Base-by-base conservation (phyloP, 2,888 invertebrate genomes). In the Abrostola triplasia region DNA sequence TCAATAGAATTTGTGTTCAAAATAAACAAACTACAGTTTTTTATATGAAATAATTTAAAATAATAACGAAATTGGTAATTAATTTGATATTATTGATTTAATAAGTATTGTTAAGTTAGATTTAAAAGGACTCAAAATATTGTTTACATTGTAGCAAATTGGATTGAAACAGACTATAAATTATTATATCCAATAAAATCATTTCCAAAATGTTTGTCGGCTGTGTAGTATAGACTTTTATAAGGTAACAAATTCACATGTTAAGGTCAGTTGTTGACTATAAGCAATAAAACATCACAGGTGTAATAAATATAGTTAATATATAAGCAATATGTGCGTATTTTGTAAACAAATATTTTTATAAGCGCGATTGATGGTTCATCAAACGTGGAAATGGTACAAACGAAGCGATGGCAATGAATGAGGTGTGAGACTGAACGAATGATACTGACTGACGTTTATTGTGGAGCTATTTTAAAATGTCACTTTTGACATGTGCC, bases 171-270 rank as follows among this genome's bases (percentile, higher is more conserved):
- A 24, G 24, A 24, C 24, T 24, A 47, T 47, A 38, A 35, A 42
- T 24, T 38, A 50, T 47, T 47, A 24, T 51, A 48, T 41, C 36
- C 37, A 59, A 54, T 49, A 58, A 41, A 59, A 62, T 67, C 9
- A 65, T 66, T 79, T 74, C 70, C 75, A 84, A 79, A 81, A 79
- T 66, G 60, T 79, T 56, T 73, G 64, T 74, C 70, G 85, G 86
- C 85, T 85, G 85, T 84, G 84, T 86, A 74, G 66, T 53, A 72
- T 69, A 71, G 64, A 68, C 51, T 67, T 49, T 38, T 51, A 53
- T 66, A 57, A 58, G 58, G 38, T 59, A 55, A 65, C 52, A 59
- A 55, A 47, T 47, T 59, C 59, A 55, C 12, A 10, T 44, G 36
- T n/a, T 59, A 51, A 48, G 48, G 59, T 53, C 60, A 55, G 65